Percentiles rank a stretch among this genome's conserved stretches.
phyloP scores from a whole-genome alignment of 2,113 vertebrate species.

The Tyrannus savana region DNA sequence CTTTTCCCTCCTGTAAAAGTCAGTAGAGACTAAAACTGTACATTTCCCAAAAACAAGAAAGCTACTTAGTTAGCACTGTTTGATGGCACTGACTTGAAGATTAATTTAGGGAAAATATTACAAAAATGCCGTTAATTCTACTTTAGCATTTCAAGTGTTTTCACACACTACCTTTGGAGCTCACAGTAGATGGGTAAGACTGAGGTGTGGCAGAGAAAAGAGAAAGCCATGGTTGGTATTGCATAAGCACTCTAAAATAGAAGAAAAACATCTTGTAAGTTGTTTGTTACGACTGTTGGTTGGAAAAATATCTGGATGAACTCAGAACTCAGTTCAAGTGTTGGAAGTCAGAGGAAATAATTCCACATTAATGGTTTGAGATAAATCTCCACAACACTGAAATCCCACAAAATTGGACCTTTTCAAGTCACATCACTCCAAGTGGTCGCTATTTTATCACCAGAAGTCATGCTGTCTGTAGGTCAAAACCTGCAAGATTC shows the following conservation, averaged over 20 bases:
- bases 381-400: neutral
- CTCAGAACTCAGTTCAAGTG: neutral
- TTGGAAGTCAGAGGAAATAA: neutral
- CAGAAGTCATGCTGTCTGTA: neutral
- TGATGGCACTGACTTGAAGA: neutral
- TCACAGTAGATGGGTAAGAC: constrained; percentile 95
- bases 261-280: neutral
- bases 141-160: neutral
- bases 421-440: neutral
- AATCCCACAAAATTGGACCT: neutral
- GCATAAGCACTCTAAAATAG: constrained; percentile 88
- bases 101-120: neutral
- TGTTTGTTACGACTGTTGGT: neutral
- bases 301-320: neutral
- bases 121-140: neutral
- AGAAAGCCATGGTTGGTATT: constrained; percentile 98
- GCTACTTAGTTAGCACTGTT: neutral
- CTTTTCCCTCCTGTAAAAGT: constrained; percentile 1
- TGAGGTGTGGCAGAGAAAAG: constrained; percentile 97
- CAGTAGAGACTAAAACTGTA: neutral
- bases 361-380: neutral
- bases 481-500: neutral
- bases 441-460: neutral
- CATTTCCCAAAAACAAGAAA: neutral
- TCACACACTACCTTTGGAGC: constrained; percentile 77